Evolutionary conservation across 2,888 invertebrate species (phyloP).

Genomic region (Emesis castigata): DNA sequence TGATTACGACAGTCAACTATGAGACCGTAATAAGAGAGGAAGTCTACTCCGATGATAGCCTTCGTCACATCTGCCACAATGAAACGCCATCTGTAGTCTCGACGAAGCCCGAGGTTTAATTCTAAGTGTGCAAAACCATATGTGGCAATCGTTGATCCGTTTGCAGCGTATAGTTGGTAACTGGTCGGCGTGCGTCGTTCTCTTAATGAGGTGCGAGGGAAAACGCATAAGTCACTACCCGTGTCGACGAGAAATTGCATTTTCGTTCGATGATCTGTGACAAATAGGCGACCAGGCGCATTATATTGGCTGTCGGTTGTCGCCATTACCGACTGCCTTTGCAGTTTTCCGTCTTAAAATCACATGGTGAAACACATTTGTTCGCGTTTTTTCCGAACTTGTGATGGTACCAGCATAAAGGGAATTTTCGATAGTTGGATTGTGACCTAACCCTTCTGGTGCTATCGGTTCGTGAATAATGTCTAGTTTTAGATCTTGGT

Average conservation of each 20-base stretch:
- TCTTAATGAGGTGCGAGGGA: background rate
- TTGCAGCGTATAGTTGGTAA: constrained; percentile 45
- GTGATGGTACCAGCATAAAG: constrained; percentile 38
- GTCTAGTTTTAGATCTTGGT: background rate
- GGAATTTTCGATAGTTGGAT: background rate
- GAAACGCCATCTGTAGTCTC: constrained; percentile 54
- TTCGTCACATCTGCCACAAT: constrained; percentile 56
- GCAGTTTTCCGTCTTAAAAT: constrained; percentile 31
- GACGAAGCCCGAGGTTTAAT: constrained; percentile 49
- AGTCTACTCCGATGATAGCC: constrained; percentile 38
- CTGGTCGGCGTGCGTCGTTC: background rate
- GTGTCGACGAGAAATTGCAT: background rate
- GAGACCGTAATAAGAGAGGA: constrained; percentile 35
- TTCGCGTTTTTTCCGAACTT: constrained; percentile 18
- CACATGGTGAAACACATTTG: constrained; percentile 24
- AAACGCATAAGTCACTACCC: background rate
- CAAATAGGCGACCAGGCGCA: constrained; percentile 24
- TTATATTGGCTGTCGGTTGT: constrained; percentile 20
- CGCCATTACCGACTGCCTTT: constrained; percentile 39
- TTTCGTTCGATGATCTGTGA: constrained; percentile 6
- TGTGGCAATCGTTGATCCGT: constrained; percentile 48
- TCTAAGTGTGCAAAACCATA: constrained; percentile 39
- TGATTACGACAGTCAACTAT: constrained; percentile 36
- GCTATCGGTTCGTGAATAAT: too few relatives aligned
- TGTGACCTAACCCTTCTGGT: background rate